phyloP scores from a whole-genome alignment of 2,797 vertebrate genomes.

The Florisuga fusca region DNA sequence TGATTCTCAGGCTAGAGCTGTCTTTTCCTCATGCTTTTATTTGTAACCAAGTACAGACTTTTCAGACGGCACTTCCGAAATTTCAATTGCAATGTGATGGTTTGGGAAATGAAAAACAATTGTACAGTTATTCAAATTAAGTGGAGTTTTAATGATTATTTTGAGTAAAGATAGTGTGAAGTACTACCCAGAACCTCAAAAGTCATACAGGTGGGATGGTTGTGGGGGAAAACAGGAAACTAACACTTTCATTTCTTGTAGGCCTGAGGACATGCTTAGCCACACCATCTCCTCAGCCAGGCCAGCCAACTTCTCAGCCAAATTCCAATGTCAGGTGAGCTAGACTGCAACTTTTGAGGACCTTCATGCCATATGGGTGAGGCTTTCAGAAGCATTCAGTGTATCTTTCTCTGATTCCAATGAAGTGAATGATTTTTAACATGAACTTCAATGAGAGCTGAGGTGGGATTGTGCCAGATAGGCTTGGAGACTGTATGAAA shows the following conservation, averaged over 20 bases:
- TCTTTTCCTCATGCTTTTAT: background rate
- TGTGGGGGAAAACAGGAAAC: background rate
- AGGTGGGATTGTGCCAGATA: background rate
- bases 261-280: constrained; percentile 63
- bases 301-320: constrained; percentile 89
- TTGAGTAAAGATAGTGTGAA: background rate
- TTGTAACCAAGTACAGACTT: background rate
- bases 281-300: constrained; percentile 92
- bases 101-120: background rate
- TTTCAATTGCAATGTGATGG: background rate
- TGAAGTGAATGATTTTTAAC: background rate
- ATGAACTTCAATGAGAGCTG: background rate
- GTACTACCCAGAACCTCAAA: background rate
- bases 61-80: background rate
- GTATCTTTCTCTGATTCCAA: background rate
- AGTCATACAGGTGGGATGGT: background rate
- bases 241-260: constrained; percentile 25
- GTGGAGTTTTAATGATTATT: background rate
- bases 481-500: background rate
- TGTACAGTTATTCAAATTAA: background rate
- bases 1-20: background rate
- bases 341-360: background rate
- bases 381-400: background rate
- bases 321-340: constrained; percentile 90
- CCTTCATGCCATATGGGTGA: background rate